A percentile compares a stretch with the other conserved stretches of the same genome.
phyloP scores from a whole-genome alignment of 2,113 vertebrate species.

The Morone saxatilis region DNA sequence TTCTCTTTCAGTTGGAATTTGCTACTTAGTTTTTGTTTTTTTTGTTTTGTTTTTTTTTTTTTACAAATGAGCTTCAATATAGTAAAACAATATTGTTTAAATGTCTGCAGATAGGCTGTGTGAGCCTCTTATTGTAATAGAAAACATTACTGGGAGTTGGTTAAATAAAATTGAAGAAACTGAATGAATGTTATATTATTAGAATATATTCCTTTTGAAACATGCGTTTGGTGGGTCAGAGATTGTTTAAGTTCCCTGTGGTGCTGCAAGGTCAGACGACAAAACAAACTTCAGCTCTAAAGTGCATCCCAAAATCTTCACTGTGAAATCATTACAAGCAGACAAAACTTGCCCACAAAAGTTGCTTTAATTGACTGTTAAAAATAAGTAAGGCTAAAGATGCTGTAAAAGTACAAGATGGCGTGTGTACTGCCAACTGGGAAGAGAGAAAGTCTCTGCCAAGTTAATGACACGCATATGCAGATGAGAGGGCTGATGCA shows the following conservation, averaged over 20 bases:
- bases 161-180: too few relatives aligned
- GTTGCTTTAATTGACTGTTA: constrained; percentile 77
- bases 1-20: neutral
- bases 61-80: too few relatives aligned
- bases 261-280: neutral
- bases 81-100: neutral
- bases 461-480: constrained; percentile 20
- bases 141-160: neutral
- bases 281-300: neutral
- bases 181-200: neutral
- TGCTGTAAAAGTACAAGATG: constrained; percentile 58
- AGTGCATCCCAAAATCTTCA: neutral
- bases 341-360: constrained; percentile 54
- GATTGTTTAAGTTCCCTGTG: neutral
- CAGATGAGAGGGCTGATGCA: constrained; percentile 14
- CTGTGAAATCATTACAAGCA: constrained; percentile 11
- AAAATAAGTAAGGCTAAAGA: constrained; percentile 74
- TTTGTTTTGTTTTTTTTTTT: too few relatives aligned
- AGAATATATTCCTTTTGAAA: neutral
- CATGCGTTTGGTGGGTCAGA: neutral
- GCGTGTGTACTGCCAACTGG: constrained; percentile 13
- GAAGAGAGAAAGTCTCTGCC: constrained; percentile 14
- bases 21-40: too few relatives aligned
- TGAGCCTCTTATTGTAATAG: neutral
- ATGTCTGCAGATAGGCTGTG: neutral